Evolutionary conservation across 2,888 invertebrate species (phyloP), one percentile per base, ranked within the genome.

Genomic region (Nymphalis urticae): DNA sequence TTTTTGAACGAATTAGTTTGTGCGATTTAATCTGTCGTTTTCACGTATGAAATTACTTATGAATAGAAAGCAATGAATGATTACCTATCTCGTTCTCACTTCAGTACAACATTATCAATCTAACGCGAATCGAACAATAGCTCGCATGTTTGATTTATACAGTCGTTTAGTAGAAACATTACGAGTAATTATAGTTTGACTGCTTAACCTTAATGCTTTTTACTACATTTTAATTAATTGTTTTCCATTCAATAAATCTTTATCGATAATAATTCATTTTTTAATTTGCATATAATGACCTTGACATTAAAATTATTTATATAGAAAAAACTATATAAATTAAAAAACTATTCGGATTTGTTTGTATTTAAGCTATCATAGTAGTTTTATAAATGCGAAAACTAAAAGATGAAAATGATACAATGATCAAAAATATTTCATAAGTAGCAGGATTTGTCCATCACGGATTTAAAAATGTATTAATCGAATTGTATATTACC

Each of bases 131-230:
- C 92, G 91, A 92, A 92, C 91, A 92, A 92, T 90, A 92, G 92
- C 87, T 88, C 90, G 88, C 90, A 88, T 91, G 90, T 92, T 91
- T 92, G 92, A 92, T 92, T 92, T 92, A 92, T 91, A 89, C 87
- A 90, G 86, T 90, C 92, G 92, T 91, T 92, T 92, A 92, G 92
- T 90, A 89, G 88, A 88, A 92, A 89, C 90, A 92, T 92, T 92
- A 90, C 87, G 86, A 88, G 88, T 92, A 92, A 92, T 91, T 90
- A 91, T 91, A 90, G 85, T 75, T 74, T 80, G 88, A 89, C 84
- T 80, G 76, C 75, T 71, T 74, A 72, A 77, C 80, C 75, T 90
- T 88, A 84, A 82, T 84, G 78, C 87, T 89, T 89, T 42, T 86
- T 71, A 61, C 53, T 64, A 56, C 60, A 66, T 70, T 80, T 63